These are phyloP conservation scores for Spizella passerina DNA, from an alignment of 2,797 vertebrate species.

Conservation along the genomic window DNA sequence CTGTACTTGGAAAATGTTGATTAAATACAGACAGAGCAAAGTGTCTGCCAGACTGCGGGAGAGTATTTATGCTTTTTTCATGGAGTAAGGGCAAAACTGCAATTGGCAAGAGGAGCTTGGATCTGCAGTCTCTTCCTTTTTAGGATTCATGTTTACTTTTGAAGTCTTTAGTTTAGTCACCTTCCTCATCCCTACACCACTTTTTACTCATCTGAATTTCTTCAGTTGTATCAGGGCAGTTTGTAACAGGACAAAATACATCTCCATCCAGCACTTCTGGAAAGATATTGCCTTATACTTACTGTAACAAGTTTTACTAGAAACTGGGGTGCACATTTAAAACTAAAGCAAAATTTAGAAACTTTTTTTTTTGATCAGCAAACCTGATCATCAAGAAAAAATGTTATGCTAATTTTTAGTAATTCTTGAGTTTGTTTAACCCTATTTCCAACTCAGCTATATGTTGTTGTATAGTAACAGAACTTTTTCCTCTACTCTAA, in stretches of 20 bases:
- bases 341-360: background rate
- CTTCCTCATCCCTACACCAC: background rate
- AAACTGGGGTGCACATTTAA: background rate
- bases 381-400: background rate
- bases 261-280: background rate
- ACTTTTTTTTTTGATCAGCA: accelerated
- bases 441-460: background rate
- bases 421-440: background rate
- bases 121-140: background rate
- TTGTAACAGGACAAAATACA: background rate
- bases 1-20: slow-evolving; percentile 37
- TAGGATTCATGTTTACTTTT: background rate
- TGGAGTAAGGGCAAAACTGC: background rate
- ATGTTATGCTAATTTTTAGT: background rate
- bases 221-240: background rate
- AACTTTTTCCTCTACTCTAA: background rate
- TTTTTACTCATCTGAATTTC: background rate
- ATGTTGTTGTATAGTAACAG: background rate
- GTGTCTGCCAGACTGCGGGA: slow-evolving; percentile 3
- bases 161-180: background rate
- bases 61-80: background rate
- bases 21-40: slow-evolving; percentile 22
- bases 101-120: background rate
- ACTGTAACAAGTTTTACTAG: background rate
- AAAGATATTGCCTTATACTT: background rate